These are phyloP conservation scores for Heliconius melpomene DNA, from an alignment of 1,140 invertebrate species.

Conservation along the genomic window DNA sequence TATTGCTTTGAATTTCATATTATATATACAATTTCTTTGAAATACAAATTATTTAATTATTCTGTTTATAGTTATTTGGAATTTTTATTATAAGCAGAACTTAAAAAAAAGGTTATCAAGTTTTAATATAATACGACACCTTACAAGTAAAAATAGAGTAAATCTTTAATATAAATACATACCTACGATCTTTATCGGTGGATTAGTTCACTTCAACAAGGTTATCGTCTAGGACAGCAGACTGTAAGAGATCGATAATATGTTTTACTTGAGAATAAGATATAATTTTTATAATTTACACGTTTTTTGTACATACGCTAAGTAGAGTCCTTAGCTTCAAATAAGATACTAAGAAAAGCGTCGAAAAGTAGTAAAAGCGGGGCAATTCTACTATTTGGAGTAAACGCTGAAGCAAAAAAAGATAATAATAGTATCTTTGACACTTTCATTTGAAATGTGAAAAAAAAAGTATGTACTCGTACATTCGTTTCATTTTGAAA, in stretches of 20 bases:
- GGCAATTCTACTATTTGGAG: too few species aligned
- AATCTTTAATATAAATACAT: not conserved
- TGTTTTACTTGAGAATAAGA: not conserved
- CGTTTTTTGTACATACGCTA: too few species aligned
- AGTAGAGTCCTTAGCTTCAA: too few species aligned
- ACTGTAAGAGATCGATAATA: not conserved
- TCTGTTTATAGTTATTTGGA: not conserved
- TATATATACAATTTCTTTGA: not conserved
- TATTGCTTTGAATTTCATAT: not conserved
- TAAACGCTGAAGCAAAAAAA: too few species aligned
- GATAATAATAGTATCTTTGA: too few species aligned
- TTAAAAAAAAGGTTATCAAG: not conserved
- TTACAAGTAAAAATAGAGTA: not conserved
- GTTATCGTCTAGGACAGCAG: constrained; percentile 3
- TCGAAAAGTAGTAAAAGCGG: too few species aligned
- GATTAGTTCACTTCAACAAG: not conserved
- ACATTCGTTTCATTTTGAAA: not conserved
- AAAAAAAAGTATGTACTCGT: not conserved
- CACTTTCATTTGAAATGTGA: not conserved
- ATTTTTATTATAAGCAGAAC: not conserved
- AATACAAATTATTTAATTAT: not conserved
- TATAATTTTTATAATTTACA: not conserved
- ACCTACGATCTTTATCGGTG: not conserved
- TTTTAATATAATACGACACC: constrained; percentile 1
- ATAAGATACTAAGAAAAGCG: too few species aligned